These are phyloP conservation scores for Dynastes tityus DNA, from an alignment of 2,888 invertebrate species.

Conservation along the genomic window DNA sequence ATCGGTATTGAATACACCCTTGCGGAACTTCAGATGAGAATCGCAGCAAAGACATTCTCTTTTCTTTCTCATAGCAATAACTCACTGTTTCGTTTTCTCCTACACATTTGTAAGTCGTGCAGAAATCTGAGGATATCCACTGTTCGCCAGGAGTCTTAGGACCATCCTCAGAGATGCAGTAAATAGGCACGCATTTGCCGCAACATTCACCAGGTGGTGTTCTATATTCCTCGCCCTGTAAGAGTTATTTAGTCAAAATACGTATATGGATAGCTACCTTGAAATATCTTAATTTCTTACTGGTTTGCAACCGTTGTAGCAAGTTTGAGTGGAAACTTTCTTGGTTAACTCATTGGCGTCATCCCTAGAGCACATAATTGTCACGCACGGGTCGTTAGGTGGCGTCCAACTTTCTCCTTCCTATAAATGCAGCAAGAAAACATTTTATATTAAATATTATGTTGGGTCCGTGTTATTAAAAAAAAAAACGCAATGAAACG, in stretches of 20 bases:
- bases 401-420: slow-evolving; percentile 21
- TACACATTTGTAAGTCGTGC: slow-evolving; percentile 76
- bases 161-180: slow-evolving; percentile 74
- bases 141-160: slow-evolving; percentile 71
- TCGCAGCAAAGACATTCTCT: too few relatives aligned
- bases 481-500: not conserved
- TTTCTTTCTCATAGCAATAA: not conserved
- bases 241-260: not conserved
- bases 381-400: slow-evolving; percentile 4
- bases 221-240: not conserved
- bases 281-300: not conserved
- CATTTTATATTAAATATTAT: too few relatives aligned
- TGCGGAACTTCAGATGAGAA: not conserved
- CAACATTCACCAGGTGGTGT: slow-evolving; percentile 72
- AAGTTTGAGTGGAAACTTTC: not conserved
- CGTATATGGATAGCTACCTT: not conserved
- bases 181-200: slow-evolving; percentile 77
- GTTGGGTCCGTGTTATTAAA: too few relatives aligned
- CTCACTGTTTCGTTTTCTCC: slow-evolving; percentile 70
- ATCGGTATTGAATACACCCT: too few relatives aligned
- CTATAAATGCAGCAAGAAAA: not conserved
- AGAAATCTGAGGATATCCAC: slow-evolving; percentile 78
- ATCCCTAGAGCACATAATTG: not conserved
- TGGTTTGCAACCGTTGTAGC: not conserved
- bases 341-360: not conserved